Conservation (phyloP, 1,140 invertebrate species). For the Eufriesea mexicana region DNA sequence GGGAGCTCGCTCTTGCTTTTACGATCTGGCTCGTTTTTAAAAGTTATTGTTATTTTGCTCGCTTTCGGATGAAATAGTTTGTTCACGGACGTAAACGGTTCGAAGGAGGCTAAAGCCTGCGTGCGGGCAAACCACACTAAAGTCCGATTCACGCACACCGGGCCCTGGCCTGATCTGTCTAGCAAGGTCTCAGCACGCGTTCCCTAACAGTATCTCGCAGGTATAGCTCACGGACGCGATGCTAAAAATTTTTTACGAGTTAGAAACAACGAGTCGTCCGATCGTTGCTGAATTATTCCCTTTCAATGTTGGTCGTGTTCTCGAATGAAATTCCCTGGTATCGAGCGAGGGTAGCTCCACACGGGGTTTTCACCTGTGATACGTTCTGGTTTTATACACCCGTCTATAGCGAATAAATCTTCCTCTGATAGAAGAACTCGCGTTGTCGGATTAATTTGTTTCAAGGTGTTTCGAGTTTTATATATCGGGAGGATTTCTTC, state of each 20-base stretch:
- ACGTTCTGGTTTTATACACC: neutral
- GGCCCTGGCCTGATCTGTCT: neutral
- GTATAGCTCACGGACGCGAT: constrained; percentile 15
- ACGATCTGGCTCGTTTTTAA: constrained; percentile 80
- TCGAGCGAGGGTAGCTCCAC: too few species aligned
- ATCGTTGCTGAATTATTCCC: constrained; percentile 15
- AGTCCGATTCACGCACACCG: constrained; percentile 28
- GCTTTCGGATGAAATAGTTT: constrained; percentile 75
- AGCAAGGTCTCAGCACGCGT: neutral
- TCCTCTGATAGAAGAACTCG: too few species aligned
- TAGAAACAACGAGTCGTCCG: neutral
- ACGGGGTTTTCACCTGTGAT: neutral
- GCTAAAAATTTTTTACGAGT: constrained; percentile 46
- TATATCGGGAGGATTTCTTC: too few species aligned
- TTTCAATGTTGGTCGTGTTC: neutral
- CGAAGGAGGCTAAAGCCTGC: constrained; percentile 44
- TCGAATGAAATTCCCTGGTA: neutral
- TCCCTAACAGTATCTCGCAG: constrained; percentile 24
- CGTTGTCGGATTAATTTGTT: too few species aligned
- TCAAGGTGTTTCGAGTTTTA: too few species aligned
- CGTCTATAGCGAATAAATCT: too few species aligned
- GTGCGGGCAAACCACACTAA: constrained; percentile 49
- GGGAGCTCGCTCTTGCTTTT: constrained; percentile 79
- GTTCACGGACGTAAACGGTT: constrained; percentile 57
- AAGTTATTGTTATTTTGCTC: constrained; percentile 81